Evolutionary conservation across 2,888 invertebrate species (phyloP).

Genomic region (Blera fallax): DNA sequence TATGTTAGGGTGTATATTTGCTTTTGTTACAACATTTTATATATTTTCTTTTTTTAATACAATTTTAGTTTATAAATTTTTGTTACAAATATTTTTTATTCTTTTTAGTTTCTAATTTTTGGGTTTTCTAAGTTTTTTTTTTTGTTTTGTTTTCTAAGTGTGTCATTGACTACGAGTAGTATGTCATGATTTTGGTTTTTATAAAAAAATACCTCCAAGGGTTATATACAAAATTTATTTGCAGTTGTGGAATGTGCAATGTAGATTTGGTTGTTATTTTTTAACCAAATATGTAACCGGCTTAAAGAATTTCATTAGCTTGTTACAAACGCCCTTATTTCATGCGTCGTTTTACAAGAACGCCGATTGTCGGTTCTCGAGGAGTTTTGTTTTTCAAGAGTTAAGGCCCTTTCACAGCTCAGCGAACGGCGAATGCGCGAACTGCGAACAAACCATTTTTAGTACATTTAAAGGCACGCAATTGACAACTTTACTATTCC

Average conservation of each 20-base stretch:
- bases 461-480: no score
- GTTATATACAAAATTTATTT: conserved; percentile 33
- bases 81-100: conserved; percentile 11
- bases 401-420: no score
- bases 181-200: not conserved
- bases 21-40: not conserved
- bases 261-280: not conserved
- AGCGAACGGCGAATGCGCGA: no score
- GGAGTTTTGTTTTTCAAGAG: no score
- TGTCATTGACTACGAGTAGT: not conserved
- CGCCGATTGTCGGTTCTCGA: no score
- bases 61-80: conserved; percentile 6
- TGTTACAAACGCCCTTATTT: no score
- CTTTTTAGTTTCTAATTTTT: conserved; percentile 4
- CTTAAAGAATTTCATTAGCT: no score
- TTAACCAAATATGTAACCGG: no score
- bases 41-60: conserved; percentile 1
- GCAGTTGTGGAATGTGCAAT: conserved; percentile 5
- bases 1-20: not conserved
- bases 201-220: conserved; percentile 24
- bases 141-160: not conserved
- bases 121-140: not conserved
- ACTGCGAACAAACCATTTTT: no score
- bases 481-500: no score
- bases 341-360: no score